A percentile compares a stretch with the other conserved stretches of the same genome.
Conservation (phyloP, 2,113 vertebrate species). For the Tonatia bakeri region DNA sequence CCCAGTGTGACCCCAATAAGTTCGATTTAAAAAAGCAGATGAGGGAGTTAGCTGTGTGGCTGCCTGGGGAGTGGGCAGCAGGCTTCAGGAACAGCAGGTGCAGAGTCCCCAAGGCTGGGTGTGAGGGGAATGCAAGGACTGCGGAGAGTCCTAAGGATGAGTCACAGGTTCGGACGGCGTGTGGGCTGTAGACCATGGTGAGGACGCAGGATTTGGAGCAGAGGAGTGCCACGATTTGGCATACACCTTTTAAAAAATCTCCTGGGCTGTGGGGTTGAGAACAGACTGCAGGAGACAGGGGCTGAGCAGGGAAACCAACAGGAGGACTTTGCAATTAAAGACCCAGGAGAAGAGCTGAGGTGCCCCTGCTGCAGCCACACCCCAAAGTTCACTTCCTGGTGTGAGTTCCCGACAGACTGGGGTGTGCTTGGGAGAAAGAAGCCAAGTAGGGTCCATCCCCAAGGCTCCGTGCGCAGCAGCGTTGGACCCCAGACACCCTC, state of each 20-base stretch:
- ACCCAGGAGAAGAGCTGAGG: accelerated
- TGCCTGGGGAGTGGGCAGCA: not conserved
- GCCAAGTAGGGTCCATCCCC: not conserved
- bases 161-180: not conserved
- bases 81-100: not conserved
- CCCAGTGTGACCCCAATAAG: no score
- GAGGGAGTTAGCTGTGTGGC: not conserved
- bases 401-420: not conserved
- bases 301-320: not conserved
- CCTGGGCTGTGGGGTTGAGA: not conserved
- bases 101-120: not conserved
- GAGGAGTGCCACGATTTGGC: not conserved
- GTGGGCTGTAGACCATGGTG: no score
- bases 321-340: not conserved
- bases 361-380: not conserved
- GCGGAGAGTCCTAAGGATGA: not conserved
- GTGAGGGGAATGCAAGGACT: no score
- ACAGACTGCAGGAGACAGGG: not conserved
- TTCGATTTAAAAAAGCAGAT: no score
- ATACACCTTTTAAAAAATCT: not conserved
- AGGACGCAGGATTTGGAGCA: not conserved
- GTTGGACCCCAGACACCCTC: accelerated
- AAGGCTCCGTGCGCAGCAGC: accelerated
- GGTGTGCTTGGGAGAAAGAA: no score
- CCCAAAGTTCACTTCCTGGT: not conserved